Base-by-base conservation (phyloP, 1,140 invertebrate genomes). In the Drosophila miranda region DNA sequence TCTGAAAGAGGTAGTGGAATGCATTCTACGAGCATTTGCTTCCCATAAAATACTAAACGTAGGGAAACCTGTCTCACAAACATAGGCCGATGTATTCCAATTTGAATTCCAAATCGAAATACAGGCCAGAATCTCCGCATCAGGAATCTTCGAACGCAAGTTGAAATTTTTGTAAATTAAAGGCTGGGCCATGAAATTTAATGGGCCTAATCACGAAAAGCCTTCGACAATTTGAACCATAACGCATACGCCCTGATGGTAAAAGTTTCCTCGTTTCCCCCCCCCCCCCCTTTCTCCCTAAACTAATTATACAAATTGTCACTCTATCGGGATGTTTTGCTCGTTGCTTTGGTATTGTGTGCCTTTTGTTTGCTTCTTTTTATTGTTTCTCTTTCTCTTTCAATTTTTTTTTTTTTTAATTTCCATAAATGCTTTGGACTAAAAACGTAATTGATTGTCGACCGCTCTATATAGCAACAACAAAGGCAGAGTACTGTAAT, bases 221-320 rank as follows among this genome's bases (percentile, higher is more conserved):
- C 34, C 4, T 13, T 5, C 34, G 11, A 13, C 34, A 51, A 55
- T 75, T 75, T 58, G 14, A 26, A 28, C 41, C 53, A 61, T 66
- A 60, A 45, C 67, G 73, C 56, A 60, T 68, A 73, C 74, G 74
- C 63, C 70, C 45, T 11, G 34, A 1, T 13, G 11, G 4, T 13
- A 38, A 13, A 19, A 23, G 3, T 14, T 38, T 52, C 11, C 13
- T n/a, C 11, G 16, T 55, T 41, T 4, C 7, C 19, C 14, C 42
- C 23, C 21, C 7, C 19, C 14, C 42, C 23, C 21, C 11, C 11
- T 38, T 13, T 45, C 26, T 6, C 13, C 3, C 4, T 7, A 6
- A 57, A 42, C 66, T 75, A 77, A 77, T 77, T 77, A 77, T 75
- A 77, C 66, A 75, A 77, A 77, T 77, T 77, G 75, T 77, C 75